Evolutionary conservation across 23 tunicate species (phyloP), one percentile per base, ranked within the genome.

Genomic region (Aplidium turbinatum): DNA sequence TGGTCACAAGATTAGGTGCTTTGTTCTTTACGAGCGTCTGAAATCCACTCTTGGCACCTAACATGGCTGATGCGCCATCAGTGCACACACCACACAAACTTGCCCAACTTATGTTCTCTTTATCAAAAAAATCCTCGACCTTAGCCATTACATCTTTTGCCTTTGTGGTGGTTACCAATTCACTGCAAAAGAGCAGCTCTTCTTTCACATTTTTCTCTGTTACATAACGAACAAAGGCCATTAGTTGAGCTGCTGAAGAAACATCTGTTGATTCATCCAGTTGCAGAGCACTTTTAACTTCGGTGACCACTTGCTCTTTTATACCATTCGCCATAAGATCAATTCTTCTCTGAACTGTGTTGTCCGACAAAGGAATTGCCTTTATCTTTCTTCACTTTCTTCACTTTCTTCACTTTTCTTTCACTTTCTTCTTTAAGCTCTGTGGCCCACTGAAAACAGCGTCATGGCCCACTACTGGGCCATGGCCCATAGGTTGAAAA

Each of bases 1-100:
- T 42, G 50, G 50, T 42, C 50, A 42, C 50, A 60, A 6, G 68
- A 25, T 60, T 60, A 26, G 68, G 68, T 60, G 35, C 68, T 29
- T 60, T 60, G 31, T 29, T 29, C 68, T 60, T 60, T 60, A 29
- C 35, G 68, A 60, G 35, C 68, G 36, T 60, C 68, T 60, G 68
- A 36, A 60, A 60, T 60, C 68, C 68, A 60, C 68, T 60, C 68
- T 60, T 29, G 35, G 36, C 35, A 27, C 68, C 68, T 60, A 27
- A 60, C 68, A 60, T 60, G 68, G 68, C 68, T 60, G 68, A 36
- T 60, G 68, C 68, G 35, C 36, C 68, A 60, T 60, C 68, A 60
- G 68, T 60, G 68, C 68, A 60, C 68, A 60, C 68, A 60, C 35
- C 35, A 26, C 68, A 26, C 68, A 60, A 60, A 60, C 35, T 60